phyloP scores from a whole-genome alignment of 2,888 invertebrate species.

The Tubulanus polymorphus region DNA sequence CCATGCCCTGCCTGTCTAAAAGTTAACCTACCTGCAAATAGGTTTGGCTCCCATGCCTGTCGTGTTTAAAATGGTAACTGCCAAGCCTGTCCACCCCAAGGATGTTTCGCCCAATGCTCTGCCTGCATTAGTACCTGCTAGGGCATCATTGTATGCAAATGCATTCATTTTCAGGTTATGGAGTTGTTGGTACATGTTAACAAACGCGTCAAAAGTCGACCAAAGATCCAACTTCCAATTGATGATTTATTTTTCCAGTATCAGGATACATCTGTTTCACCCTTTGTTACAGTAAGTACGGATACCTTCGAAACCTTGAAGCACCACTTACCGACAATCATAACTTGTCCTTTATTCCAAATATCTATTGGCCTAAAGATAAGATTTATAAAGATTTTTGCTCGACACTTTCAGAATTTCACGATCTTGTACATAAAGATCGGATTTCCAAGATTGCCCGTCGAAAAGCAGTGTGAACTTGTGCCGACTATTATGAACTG shows the following conservation, averaged over 20 bases:
- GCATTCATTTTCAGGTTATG: constrained; percentile 68
- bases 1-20: no score
- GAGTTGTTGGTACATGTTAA: constrained; percentile 88
- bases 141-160: no score
- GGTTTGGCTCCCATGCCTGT: no score
- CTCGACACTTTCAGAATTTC: constrained; percentile 70
- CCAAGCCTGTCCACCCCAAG: no score
- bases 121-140: no score
- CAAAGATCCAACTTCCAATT: constrained; percentile 79
- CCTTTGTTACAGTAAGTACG: constrained; percentile 72
- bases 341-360: background rate
- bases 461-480: constrained; percentile 70
- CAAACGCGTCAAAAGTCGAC: constrained; percentile 79
- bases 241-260: constrained; percentile 77
- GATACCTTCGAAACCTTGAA: no score
- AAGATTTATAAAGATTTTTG: constrained; percentile 5
- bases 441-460: constrained; percentile 78
- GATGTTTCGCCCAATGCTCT: no score
- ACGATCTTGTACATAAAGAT: constrained; percentile 88
- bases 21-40: no score
- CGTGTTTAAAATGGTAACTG: no score
- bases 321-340: background rate
- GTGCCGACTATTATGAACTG: constrained; percentile 73
- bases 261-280: constrained; percentile 70
- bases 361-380: no score